phyloP scores from a whole-genome alignment of 2,888 invertebrate species.

The Seira ritae region DNA sequence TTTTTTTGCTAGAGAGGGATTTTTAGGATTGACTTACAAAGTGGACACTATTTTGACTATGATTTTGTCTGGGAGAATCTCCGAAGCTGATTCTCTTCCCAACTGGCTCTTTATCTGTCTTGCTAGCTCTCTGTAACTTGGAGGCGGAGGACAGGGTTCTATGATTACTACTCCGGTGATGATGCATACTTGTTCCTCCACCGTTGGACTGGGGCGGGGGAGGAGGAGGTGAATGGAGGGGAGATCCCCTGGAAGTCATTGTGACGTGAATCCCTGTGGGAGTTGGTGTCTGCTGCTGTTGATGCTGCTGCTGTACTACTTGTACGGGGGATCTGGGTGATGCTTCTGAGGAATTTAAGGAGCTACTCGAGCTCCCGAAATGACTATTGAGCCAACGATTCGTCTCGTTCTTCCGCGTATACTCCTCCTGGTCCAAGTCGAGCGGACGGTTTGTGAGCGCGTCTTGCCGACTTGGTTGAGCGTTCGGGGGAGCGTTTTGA shows the following conservation, averaged over 20 bases:
- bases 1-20: slow-evolving; percentile 18
- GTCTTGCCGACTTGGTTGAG: slow-evolving; percentile 77
- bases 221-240: slow-evolving; percentile 66
- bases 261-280: slow-evolving; percentile 73
- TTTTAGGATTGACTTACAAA: slow-evolving; percentile 70
- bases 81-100: slow-evolving; percentile 73
- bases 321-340: slow-evolving; percentile 71
- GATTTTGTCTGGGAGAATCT: slow-evolving; percentile 70
- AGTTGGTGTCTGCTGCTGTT: no score
- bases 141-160: slow-evolving; percentile 39
- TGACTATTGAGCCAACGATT: slow-evolving; percentile 94
- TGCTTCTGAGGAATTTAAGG: slow-evolving; percentile 70
- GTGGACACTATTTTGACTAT: slow-evolving; percentile 72
- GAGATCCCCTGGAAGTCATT: slow-evolving; percentile 73
- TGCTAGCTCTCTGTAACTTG: slow-evolving; percentile 46
- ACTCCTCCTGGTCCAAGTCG: slow-evolving; percentile 91
- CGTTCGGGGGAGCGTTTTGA: slow-evolving; percentile 50
- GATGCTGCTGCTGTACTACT: no score
- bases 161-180: slow-evolving; percentile 37
- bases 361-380: slow-evolving; percentile 80
- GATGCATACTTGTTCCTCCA: background rate
- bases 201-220: slow-evolving; percentile 64
- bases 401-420: slow-evolving; percentile 91
- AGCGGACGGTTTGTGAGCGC: slow-evolving; percentile 87
- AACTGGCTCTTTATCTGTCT: slow-evolving; percentile 63